Conservation (phyloP, 2,113 vertebrate species). For the Ellobius talpinus region DNA sequence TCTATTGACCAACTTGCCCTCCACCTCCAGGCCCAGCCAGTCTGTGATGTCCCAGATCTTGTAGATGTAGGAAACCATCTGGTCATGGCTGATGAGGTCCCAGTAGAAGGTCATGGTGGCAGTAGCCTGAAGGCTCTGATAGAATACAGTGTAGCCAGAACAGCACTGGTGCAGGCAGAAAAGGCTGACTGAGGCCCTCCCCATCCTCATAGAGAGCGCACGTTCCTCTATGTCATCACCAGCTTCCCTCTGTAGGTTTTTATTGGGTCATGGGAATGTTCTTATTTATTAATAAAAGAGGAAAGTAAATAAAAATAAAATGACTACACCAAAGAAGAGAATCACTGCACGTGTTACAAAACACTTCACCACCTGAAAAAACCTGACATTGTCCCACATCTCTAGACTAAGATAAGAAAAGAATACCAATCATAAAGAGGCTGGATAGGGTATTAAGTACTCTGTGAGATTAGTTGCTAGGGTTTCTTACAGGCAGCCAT, state of each 20-base stretch:
- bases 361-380: not conserved
- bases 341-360: not conserved
- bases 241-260: not conserved
- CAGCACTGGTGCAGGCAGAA: too few species aligned
- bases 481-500: not conserved
- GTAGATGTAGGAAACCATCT: too few species aligned
- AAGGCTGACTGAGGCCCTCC: accelerated
- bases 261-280: not conserved
- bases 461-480: not conserved
- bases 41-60: too few species aligned
- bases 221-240: too few species aligned
- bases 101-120: too few species aligned
- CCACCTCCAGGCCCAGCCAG: too few species aligned
- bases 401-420: conserved; percentile 11
- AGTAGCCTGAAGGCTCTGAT: too few species aligned
- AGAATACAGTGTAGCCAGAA: too few species aligned
- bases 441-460: not conserved
- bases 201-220: too few species aligned
- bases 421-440: not conserved
- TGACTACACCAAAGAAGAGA: not conserved
- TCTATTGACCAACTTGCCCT: too few species aligned
- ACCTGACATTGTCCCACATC: not conserved
- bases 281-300: not conserved
- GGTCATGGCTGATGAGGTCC: too few species aligned
- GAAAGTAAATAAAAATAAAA: not conserved